phyloP scores from a whole-genome alignment of 2,888 invertebrate genomes.

The Diogma glabrata region DNA sequence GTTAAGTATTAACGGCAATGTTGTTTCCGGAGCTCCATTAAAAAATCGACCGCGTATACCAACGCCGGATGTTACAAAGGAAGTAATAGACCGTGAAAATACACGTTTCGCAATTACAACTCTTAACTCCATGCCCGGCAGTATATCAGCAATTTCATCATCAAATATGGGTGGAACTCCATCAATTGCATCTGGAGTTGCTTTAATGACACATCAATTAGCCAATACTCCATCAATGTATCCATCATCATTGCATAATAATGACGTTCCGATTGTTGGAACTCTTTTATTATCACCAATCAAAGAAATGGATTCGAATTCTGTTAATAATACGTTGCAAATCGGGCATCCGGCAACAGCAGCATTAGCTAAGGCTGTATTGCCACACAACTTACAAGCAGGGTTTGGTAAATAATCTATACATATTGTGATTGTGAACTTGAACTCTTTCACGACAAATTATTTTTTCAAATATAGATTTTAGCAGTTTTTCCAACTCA shows the following conservation, averaged over 20 bases:
- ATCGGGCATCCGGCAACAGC: conserved; percentile 62
- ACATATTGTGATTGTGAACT: background rate
- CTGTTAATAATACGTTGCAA: conserved; percentile 61
- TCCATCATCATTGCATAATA: conserved; percentile 28
- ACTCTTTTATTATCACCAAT: conserved; percentile 71
- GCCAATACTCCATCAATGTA: conserved; percentile 40
- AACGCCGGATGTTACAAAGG: conserved; percentile 77
- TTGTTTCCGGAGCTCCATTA: conserved; percentile 37
- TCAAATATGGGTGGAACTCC: conserved; percentile 29
- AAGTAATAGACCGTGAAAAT: conserved; percentile 59
- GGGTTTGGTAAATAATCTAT: conserved; percentile 17
- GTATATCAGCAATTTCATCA: conserved; percentile 23
- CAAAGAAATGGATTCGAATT: conserved; percentile 68
- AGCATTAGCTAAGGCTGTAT: conserved; percentile 66
- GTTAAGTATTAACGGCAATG: conserved; percentile 48
- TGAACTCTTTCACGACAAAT: background rate
- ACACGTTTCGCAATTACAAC: conserved; percentile 32
- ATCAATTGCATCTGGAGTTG: conserved; percentile 44
- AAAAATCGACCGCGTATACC: conserved; percentile 79
- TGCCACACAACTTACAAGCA: conserved; percentile 37
- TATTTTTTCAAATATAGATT: background rate
- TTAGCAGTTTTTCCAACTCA: background rate
- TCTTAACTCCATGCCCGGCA: conserved; percentile 32
- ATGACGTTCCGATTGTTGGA: conserved; percentile 60
- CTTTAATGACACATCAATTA: conserved; percentile 54